These are phyloP conservation scores for Ceratothoa steindachneri DNA, from an alignment of 2,888 invertebrate species.

Conservation along the genomic window DNA sequence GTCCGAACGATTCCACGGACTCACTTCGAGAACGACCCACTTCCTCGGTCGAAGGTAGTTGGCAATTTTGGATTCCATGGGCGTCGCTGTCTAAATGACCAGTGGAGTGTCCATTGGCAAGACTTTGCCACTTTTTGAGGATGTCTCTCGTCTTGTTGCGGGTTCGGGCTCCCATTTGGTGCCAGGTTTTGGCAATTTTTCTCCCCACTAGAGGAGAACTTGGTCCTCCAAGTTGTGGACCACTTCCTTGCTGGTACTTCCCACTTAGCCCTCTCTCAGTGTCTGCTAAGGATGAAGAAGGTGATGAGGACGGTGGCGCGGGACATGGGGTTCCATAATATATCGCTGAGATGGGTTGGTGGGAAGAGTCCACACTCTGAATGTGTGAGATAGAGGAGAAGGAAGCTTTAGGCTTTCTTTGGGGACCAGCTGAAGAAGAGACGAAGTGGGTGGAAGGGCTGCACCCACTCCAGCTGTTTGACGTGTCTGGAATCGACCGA, in stretches of 20 bases:
- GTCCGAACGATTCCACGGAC: neutral
- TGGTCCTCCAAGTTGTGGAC: too few species aligned
- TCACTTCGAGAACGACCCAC: slow-evolving; percentile 14
- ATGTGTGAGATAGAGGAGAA: neutral
- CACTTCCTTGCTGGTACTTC: too few species aligned
- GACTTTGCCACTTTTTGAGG: slow-evolving; percentile 62
- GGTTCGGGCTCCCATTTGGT: slow-evolving; percentile 70
- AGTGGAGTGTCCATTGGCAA: slow-evolving; percentile 44
- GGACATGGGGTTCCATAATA: neutral
- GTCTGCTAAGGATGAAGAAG: too few species aligned
- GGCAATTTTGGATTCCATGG: neutral
- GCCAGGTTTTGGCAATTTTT: slow-evolving; percentile 70
- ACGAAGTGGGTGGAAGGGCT: neutral
- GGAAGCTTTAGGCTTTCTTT: neutral
- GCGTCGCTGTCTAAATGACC: too few species aligned
- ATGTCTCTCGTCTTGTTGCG: slow-evolving; percentile 70
- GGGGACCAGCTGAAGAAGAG: neutral
- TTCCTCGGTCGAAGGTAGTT: slow-evolving; percentile 14
- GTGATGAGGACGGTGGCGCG: neutral
- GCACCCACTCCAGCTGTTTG: neutral
- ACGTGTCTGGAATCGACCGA: neutral
- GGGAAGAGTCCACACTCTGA: neutral
- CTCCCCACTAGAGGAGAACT: slow-evolving; percentile 40
- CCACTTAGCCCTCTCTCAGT: too few species aligned
- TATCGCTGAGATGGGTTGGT: neutral